These are phyloP conservation scores for Hirtodrosophila trivittata DNA, from an alignment of 2,888 invertebrate genomes.

Conservation along the genomic window DNA sequence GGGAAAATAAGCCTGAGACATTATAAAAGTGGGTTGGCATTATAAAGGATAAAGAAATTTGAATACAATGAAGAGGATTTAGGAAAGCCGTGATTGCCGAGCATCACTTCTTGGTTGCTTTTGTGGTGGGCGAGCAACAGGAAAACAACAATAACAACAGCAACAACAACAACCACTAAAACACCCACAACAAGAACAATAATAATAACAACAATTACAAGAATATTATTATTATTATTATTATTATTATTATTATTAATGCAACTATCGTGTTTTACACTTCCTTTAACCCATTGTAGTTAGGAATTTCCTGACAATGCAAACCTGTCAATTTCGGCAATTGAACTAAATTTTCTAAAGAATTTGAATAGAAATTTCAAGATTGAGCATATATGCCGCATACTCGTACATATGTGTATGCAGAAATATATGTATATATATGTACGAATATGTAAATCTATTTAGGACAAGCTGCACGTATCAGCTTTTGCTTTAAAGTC, in stretches of 20 bases:
- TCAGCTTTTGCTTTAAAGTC: slow-evolving; percentile 53
- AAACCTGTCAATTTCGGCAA: slow-evolving; percentile 20
- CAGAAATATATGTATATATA: background rate
- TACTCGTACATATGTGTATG: too few species aligned
- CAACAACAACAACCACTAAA: slow-evolving; percentile 14
- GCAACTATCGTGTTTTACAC: slow-evolving; percentile 53
- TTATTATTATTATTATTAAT: slow-evolving; percentile 59
- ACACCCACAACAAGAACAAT: slow-evolving; percentile 21
- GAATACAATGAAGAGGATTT: slow-evolving; percentile 72
- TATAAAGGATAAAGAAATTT: slow-evolving; percentile 73
- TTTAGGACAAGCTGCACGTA: slow-evolving; percentile 26
- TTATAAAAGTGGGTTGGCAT: slow-evolving; percentile 72
- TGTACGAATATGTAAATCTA: background rate
- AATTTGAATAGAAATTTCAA: background rate
- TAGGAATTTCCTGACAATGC: slow-evolving; percentile 8
- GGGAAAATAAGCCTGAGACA: slow-evolving; percentile 60
- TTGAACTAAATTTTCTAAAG: slow-evolving; percentile 9
- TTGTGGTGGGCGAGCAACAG: slow-evolving; percentile 31
- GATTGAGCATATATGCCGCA: too few species aligned
- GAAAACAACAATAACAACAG: slow-evolving; percentile 23
- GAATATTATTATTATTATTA: slow-evolving; percentile 51
- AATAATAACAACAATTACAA: slow-evolving; percentile 22
- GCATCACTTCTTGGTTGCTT: slow-evolving; percentile 50
- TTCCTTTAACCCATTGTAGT: background rate
- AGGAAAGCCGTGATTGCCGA: slow-evolving; percentile 62